A percentile compares a stretch with the other conserved stretches of the same genome.
Evolutionary conservation across 1,140 invertebrate genomes (phyloP).

Genomic region (Venturia canescens): DNA sequence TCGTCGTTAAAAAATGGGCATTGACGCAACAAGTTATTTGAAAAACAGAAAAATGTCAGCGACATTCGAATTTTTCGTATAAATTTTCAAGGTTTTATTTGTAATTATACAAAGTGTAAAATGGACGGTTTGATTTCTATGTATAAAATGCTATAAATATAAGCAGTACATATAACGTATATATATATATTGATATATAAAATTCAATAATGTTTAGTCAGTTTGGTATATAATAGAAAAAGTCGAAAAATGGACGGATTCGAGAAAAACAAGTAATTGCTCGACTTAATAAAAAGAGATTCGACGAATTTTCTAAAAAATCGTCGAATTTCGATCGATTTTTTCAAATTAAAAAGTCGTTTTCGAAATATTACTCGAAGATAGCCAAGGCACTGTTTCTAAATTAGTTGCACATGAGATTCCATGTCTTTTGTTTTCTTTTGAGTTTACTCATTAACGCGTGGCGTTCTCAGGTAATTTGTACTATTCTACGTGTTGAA

Average conservation of each 20-base stretch:
- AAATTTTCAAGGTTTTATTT: conserved; percentile 23
- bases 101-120: conserved; percentile 12
- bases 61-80: background rate
- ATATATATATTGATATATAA: background rate
- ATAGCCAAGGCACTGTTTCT: conserved; percentile 14
- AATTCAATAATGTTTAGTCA: background rate
- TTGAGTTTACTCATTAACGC: conserved; percentile 19
- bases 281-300: background rate
- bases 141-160: conserved; percentile 18
- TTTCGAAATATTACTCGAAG: background rate
- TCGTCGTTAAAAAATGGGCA: background rate
- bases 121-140: conserved; percentile 9
- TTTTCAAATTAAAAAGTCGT: background rate
- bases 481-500: conserved; percentile 42
- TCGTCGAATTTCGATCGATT: background rate
- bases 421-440: background rate
- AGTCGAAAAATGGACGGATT: conserved; percentile 7
- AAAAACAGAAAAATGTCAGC: background rate
- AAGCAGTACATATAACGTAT: background rate
- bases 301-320: too few relatives aligned
- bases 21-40: background rate
- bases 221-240: background rate
- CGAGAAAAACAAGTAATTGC: background rate
- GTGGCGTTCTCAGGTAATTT: conserved; percentile 27
- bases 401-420: conserved; percentile 19